Percentiles rank a stretch among this genome's conserved stretches.
Conservation (phyloP, 2,888 invertebrate species). For the Drosophila tanythrix region DNA sequence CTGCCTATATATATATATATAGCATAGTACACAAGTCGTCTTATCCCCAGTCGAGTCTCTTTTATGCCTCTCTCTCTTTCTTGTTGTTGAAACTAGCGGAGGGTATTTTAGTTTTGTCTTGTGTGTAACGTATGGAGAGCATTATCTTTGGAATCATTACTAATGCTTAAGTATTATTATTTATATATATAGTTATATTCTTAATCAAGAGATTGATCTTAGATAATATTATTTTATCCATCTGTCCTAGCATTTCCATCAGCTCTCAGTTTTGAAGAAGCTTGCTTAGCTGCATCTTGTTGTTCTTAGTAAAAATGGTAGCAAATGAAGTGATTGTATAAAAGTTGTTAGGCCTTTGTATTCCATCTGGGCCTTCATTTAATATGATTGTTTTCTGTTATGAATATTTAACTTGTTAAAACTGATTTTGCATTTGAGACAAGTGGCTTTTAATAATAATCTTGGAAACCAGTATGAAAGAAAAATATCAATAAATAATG, state of each 20-base stretch:
- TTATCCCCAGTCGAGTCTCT: constrained; percentile 66
- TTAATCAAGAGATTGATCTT: neutral
- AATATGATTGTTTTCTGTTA: neutral
- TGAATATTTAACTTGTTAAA: too few relatives aligned
- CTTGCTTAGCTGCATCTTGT: neutral
- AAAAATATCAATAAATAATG: too few relatives aligned
- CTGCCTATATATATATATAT: neutral
- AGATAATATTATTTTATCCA: neutral
- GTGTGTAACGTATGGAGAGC: neutral
- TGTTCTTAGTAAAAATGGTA: neutral
- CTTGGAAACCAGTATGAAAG: too few relatives aligned
- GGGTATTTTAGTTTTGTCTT: neutral
- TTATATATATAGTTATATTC: neutral
- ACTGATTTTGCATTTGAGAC: too few relatives aligned
- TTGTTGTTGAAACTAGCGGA: neutral
- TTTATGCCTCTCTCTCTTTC: constrained; percentile 47
- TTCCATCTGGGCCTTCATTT: neutral
- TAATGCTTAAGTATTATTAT: neutral
- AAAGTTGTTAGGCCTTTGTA: too few relatives aligned
- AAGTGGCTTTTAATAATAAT: too few relatives aligned
- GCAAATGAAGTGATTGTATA: neutral
- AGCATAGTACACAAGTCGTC: constrained; percentile 61
- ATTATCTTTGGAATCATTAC: neutral
- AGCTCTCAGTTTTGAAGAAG: neutral
- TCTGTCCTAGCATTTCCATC: too few relatives aligned